Base-by-base conservation (phyloP, 2,797 vertebrate genomes). In the Scarus forsteni region DNA sequence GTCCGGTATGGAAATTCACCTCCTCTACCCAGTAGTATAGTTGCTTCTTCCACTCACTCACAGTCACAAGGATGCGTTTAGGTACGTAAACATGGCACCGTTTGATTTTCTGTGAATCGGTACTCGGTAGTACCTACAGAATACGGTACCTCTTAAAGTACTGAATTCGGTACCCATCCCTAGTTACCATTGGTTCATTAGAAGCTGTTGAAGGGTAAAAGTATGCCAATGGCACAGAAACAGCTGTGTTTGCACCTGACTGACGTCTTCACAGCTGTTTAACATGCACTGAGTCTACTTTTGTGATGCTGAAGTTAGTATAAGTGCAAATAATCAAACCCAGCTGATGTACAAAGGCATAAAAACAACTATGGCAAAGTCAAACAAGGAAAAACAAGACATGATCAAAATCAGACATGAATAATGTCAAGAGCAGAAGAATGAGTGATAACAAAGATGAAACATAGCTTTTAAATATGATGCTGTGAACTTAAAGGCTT, bases 381-480 rank as follows among this genome's bases (percentile, higher is more conserved):
- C 46, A 40, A 57, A 46, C 14, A 3, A 54, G 38, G 48, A 48
- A 40, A 55, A 59, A 36, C n/a, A 68, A 55, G 8, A 56, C 50
- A 12, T 8, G 27, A 19, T 59, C 35, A 39, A 67, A 36, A 8
- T 6, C 10, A 56, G 19, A 16, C 52, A 15, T 19, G 15, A 38
- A 64, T 18, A 62, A 50, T 51, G 55, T 78, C 18, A 64, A 34
- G 54, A 35, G 9, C 6, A n/a, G 40, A 40, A 6, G 7, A 38
- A 62, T 3, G 11, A 1, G 19, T 50, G 42, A 14, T 60, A 48
- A 39, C 52, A 42, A 40, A 44, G n/a, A 13, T 49, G 44, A 75
- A 49, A 52, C 1, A 0, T 51, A 42, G 15, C 19, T 3, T 51
- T 14, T 42, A 73, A 51, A 13, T n/a, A 48, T 19, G 49, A 7